Percentiles rank a stretch among this genome's conserved stretches.
phyloP scores from a whole-genome alignment of 2,888 invertebrate genomes.

The Aporophyla lueneburgensis region DNA sequence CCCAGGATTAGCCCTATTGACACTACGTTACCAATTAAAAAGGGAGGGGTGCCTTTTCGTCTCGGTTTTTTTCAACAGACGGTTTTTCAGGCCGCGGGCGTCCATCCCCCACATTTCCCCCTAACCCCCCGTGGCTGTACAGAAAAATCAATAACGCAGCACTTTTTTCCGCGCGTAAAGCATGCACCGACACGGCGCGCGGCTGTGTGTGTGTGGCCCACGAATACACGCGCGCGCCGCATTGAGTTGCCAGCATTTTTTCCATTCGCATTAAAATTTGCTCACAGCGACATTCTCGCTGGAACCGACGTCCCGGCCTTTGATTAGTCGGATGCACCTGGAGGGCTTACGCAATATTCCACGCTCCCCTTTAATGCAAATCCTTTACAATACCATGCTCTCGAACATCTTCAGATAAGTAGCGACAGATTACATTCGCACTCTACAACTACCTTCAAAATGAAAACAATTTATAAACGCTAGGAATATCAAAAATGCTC shows the following conservation, averaged over 20 bases:
- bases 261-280: conserved; percentile 85
- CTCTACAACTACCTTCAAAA: conserved; percentile 40
- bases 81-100: conserved; percentile 90
- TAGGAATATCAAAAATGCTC: conserved; percentile 62
- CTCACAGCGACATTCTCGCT: conserved; percentile 74
- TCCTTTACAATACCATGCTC: conserved; percentile 22
- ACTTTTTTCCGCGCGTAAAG: conserved; percentile 91
- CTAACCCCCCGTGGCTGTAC: conserved; percentile 84
- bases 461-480: conserved; percentile 55
- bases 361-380: conserved; percentile 50
- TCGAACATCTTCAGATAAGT: conserved; percentile 13
- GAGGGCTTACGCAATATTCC: conserved; percentile 76
- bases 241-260: conserved; percentile 86
- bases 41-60: conserved; percentile 91
- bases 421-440: conserved; percentile 14
- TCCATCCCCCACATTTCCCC: conserved; percentile 74
- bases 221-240: conserved; percentile 80
- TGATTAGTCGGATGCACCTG: conserved; percentile 84
- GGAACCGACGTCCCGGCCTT: conserved; percentile 75
- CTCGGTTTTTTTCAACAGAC: conserved; percentile 91
- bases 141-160: conserved; percentile 92
- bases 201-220: conserved; percentile 76
- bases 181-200: conserved; percentile 87
- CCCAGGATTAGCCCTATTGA: conserved; percentile 90
- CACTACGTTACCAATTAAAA: conserved; percentile 91